Evolutionary conservation across 2,797 vertebrate species (phyloP).

Genomic region (Xenentodon cancila): DNA sequence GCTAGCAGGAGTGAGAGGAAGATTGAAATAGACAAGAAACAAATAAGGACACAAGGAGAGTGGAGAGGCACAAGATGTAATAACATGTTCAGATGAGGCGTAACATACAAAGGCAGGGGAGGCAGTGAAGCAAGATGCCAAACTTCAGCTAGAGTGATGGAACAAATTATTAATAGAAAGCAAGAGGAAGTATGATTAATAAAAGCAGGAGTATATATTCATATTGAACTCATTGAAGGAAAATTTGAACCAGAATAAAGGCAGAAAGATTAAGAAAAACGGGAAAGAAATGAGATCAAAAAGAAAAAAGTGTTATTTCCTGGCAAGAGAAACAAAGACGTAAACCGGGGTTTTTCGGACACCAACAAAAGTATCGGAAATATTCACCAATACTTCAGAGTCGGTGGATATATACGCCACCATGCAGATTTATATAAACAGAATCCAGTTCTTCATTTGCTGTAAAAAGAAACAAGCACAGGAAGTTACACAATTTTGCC

Average conservation of each 20-base stretch:
- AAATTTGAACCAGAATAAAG: slow-evolving; percentile 16
- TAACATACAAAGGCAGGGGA: slow-evolving; percentile 38
- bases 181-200: slow-evolving; percentile 17
- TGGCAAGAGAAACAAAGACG: background rate
- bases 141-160: slow-evolving; percentile 19
- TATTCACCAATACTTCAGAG: too few species aligned
- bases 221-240: slow-evolving; percentile 27
- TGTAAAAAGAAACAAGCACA: too few species aligned
- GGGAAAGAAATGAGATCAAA: background rate
- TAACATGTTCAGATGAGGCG: slow-evolving; percentile 56
- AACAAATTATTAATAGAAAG: slow-evolving; percentile 41
- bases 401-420: too few species aligned
- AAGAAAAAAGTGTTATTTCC: slow-evolving; percentile 1
- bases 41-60: slow-evolving; percentile 54
- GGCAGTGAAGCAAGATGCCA: slow-evolving; percentile 12
- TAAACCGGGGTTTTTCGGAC: too few species aligned
- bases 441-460: too few species aligned
- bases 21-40: slow-evolving; percentile 61
- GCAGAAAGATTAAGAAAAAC: background rate
- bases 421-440: too few species aligned
- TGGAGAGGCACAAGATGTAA: slow-evolving; percentile 52
- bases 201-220: slow-evolving; percentile 37
- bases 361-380: too few species aligned
- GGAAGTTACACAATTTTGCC: too few species aligned
- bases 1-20: slow-evolving; percentile 50